Percentiles rank a stretch among this genome's conserved stretches.
phyloP scores from a whole-genome alignment of 1,140 invertebrate species.

The Drosophila ironensis region DNA sequence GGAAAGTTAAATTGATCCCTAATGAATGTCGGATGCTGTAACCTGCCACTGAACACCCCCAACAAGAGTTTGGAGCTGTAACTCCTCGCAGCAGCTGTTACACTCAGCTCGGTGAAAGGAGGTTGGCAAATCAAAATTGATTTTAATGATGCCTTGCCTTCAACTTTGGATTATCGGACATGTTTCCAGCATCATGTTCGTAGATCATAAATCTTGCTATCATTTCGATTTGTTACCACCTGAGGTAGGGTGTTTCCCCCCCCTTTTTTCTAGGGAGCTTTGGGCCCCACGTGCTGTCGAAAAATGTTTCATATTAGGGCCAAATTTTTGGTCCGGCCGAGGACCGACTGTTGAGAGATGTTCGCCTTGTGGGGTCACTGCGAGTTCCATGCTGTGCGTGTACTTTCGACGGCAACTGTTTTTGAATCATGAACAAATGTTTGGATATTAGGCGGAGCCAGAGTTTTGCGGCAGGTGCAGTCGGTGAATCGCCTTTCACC shows the following conservation, averaged over 20 bases:
- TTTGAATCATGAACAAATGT: conserved; percentile 30
- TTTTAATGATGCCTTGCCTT: conserved; percentile 58
- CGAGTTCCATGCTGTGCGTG: conserved; percentile 33
- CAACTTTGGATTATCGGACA: conserved; percentile 30
- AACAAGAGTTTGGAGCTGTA: conserved; percentile 25
- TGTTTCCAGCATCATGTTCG: conserved; percentile 58
- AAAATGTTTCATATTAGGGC: conserved; percentile 34
- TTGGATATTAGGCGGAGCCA: conserved; percentile 39
- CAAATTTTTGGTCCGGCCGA: conserved; percentile 29
- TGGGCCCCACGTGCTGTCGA: conserved; percentile 47
- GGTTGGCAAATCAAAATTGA: conserved; percentile 55
- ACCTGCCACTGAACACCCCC: conserved; percentile 38
- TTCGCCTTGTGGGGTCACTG: not conserved
- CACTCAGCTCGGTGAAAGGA: conserved; percentile 32
- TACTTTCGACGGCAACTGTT: conserved; percentile 31
- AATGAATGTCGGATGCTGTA: conserved; percentile 39
- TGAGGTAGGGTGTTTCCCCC: not conserved
- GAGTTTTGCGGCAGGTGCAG: conserved; percentile 27
- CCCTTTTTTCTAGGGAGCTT: conserved; percentile 4
- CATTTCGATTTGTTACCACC: conserved; percentile 48
- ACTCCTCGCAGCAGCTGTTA: conserved; percentile 29
- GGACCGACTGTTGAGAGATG: conserved; percentile 42
- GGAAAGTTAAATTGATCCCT: conserved; percentile 39
- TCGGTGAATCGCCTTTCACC: conserved; percentile 33
- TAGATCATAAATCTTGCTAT: conserved; percentile 67